Base-by-base conservation (phyloP, 2,888 invertebrate species). In the Podotricha telesiphe region DNA sequence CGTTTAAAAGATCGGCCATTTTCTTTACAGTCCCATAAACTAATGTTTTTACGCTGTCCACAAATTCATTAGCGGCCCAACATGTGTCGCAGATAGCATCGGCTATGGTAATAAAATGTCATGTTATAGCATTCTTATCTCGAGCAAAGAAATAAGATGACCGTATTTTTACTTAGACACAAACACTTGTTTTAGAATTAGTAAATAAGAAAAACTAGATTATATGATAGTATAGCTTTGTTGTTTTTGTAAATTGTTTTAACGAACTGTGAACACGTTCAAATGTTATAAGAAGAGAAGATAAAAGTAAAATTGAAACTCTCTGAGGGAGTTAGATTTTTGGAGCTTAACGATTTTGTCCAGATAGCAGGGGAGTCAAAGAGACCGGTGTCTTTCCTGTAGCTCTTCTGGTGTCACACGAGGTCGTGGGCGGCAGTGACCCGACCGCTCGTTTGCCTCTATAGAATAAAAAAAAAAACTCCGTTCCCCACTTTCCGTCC, bases 51-150 rank as follows among this genome's bases (percentile, higher is more conserved):
- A 67, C 70, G 69, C 76, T 81, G 83, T 82, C 82, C 80, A 83
- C 77, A 79, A 81, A 82, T 82, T 88, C 86, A 90, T 89, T 90
- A 88, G 86, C 78, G 81, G 79, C 83, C 75, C 81, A 87, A 90
- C 90, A 90, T 89, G 86, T 91, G 91, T 89, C 81, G 76, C 81
- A 78, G 91, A 90, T 91, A 85, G 77, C 77, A 90, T 91, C 90
- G 71, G 74, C 75, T 67, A 8, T 53, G 80, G 79, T 79, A 79
- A 87, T 88, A 86, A 88, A 86, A 85, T 82, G 81, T 80, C 79
- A 83, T 86, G 84, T 90, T 88, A 87, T 86, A 37, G 50, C 13
- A 50, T 34, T 62, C 34, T 19, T 86, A 75, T 58, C 48, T 58
- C 0, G 13, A 45, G 78, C 77, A 65, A 77, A 71, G 68, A 67